Evolutionary conservation across 2,888 invertebrate genomes (phyloP), one percentile per base, ranked within the genome.

Genomic region (Leucozona laternaria): DNA sequence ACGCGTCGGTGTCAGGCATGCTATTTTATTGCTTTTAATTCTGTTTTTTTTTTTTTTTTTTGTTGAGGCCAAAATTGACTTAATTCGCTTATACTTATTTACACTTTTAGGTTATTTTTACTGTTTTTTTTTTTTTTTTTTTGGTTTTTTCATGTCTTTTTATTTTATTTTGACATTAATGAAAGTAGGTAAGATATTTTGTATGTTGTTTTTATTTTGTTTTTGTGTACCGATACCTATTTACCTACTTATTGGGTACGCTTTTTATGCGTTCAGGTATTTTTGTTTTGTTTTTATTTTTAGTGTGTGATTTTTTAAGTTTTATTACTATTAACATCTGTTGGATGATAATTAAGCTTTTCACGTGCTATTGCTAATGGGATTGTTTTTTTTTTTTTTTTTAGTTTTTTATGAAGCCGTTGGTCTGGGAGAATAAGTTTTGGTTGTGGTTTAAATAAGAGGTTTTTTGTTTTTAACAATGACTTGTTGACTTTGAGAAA

Each of bases 261-360:
- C 31, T 45, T 45, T 64, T 48, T 28, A 64, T 17, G 48, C 31
- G 13, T 66, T 66, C 20, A 48, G 31, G 17, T 13, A 62, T 48
- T 66, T 43, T 64, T 66, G 20, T 7, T 11, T 64, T 64, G 20
- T 60, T 40, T 60, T 37, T 60, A 37, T 15, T 60, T 60, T 60
- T 15, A 48, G 66, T 66, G 48, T 17, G 48, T 48, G 66, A 48
- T 72, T 64, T 58, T 78, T 55, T 62, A 43, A 57, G 31, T 73
- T 71, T 64, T 80, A 70, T 60, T 62, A 40, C 62, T 71, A 60
- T 83, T 79, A 75, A 75, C 50, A 50, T 64, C 60, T 79, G 71
- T 80, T 66, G 66, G 71, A 84, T 68, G 80, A 77, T 72, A 72
- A 85, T 85, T 80, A 80, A 71, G 80, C 77, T 80, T 72, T 85